Evolutionary conservation across 2,113 vertebrate genomes (phyloP).

Genomic region (Nesoenas mayeri): DNA sequence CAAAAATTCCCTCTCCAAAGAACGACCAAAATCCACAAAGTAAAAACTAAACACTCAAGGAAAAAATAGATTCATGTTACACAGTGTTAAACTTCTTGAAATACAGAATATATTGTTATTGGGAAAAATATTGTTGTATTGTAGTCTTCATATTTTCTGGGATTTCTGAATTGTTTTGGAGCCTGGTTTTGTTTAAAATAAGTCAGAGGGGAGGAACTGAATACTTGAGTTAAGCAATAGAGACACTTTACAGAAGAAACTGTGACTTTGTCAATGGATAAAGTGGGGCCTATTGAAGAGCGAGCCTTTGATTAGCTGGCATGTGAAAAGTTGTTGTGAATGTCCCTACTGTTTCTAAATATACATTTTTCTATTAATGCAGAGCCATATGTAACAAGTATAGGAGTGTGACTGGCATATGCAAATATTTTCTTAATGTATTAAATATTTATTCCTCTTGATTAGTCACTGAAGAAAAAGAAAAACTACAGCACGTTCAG

Average conservation of each 20-base stretch:
- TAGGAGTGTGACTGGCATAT: slow-evolving; percentile 7
- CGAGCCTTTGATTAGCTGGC: not conserved
- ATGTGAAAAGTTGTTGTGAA: not conserved
- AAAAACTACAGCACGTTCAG: not conserved
- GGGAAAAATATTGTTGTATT: not conserved
- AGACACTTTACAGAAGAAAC: not conserved
- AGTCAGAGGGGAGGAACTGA: not conserved
- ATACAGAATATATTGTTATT: not conserved
- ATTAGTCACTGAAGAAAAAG: not conserved
- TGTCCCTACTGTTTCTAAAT: slow-evolving; percentile 4
- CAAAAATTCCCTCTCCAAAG: no score
- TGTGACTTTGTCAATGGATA: not conserved
- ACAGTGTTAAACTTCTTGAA: not conserved
- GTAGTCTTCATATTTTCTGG: not conserved
- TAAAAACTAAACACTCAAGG: not conserved
- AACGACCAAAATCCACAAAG: not conserved
- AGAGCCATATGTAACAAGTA: not conserved
- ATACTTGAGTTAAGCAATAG: not conserved
- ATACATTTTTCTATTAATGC: not conserved
- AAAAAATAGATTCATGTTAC: not conserved
- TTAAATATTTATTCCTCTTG: not conserved
- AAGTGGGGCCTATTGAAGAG: not conserved
- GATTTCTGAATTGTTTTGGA: not conserved
- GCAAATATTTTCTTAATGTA: not conserved
- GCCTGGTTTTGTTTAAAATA: not conserved